A percentile compares a stretch with the other conserved stretches of the same genome.
phyloP scores from a whole-genome alignment of 1,140 invertebrate species.

The Arctopsyche grandis region DNA sequence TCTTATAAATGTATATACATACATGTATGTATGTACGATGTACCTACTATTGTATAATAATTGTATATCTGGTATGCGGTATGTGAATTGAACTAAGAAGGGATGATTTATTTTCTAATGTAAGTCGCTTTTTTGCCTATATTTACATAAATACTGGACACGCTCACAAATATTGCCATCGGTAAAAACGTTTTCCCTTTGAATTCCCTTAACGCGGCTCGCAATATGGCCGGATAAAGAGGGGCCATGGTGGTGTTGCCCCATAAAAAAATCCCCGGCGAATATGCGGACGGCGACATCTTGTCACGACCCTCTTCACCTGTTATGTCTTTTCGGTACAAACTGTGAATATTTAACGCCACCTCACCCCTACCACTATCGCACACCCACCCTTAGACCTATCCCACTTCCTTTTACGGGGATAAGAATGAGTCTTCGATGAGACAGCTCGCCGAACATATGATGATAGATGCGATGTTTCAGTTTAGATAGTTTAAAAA shows the following conservation, averaged over 20 bases:
- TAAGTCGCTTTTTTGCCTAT: neutral
- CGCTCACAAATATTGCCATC: neutral
- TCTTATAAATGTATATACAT: neutral
- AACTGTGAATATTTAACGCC: constrained; percentile 13
- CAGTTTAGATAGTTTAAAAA: too few species aligned
- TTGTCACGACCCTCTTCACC: constrained; percentile 20
- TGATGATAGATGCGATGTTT: too few species aligned
- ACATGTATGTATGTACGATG: neutral
- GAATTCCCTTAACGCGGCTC: neutral
- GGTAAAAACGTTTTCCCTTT: neutral
- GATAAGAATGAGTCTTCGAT: too few species aligned
- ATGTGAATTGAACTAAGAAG: neutral
- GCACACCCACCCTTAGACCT: too few species aligned
- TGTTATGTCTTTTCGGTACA: neutral
- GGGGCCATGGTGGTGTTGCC: too few species aligned
- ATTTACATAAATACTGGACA: neutral
- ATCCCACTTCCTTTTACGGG: too few species aligned
- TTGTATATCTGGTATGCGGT: neutral
- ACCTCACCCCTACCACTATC: too few species aligned
- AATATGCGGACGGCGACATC: neutral
- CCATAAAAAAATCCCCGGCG: constrained; percentile 13
- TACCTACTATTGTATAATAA: neutral
- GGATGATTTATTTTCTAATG: neutral
- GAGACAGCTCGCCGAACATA: too few species aligned
- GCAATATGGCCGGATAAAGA: neutral